Conservation (phyloP, 37 sponge, comb jelly and placozoan genomes). For the Agelas oroides region DNA sequence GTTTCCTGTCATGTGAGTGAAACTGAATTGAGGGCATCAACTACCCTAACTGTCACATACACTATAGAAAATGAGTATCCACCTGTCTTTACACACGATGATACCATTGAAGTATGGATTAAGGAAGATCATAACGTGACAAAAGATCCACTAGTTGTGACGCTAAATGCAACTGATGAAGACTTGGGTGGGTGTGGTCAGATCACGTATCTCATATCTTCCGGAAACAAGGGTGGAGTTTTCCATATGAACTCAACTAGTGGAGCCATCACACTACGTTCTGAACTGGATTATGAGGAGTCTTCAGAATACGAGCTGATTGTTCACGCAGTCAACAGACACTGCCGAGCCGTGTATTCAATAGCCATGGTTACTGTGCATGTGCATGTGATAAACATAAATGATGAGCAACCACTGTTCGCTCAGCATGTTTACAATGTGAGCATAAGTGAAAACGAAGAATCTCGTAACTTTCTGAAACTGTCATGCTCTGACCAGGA, state of each 20-base stretch:
- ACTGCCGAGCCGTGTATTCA: neutral
- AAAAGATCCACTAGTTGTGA: neutral
- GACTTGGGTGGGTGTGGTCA: conserved; percentile 9
- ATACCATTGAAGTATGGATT: neutral
- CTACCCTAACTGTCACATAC: neutral
- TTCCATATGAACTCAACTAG: neutral
- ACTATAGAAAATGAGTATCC: neutral
- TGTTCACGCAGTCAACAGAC: neutral
- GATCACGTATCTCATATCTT: neutral
- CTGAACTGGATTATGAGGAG: neutral
- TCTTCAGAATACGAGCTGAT: neutral
- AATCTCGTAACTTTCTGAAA: neutral
- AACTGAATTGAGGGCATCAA: neutral
- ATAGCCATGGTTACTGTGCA: neutral
- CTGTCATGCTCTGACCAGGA: conserved; percentile 14
- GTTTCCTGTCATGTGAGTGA: neutral
- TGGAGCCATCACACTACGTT: neutral
- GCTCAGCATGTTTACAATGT: neutral
- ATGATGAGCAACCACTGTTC: conserved; percentile 4
- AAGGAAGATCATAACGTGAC: neutral
- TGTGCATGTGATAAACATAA: neutral
- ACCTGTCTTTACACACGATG: neutral
- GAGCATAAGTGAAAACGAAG: neutral
- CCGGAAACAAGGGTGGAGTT: neutral
- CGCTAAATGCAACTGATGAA: neutral